Base-by-base conservation (phyloP, 2,888 invertebrate genomes). In the Rhamphomyia laevipes region DNA sequence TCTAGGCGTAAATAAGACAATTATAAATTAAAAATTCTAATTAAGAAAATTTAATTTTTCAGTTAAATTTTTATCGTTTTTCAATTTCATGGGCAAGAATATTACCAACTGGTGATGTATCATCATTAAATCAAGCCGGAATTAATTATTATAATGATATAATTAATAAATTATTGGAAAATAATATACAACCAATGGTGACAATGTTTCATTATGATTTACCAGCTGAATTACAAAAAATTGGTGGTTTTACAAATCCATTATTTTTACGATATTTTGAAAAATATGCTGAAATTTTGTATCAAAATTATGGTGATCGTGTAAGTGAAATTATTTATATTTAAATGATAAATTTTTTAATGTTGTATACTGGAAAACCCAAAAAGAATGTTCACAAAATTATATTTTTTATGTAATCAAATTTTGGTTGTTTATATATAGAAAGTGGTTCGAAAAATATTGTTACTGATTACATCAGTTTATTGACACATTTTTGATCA, bases 71-170 rank as follows among this genome's bases (percentile, higher is more conserved):
- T 55, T 77, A 78, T 58, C 66, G 78, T 42, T 77, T 79, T 58
- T 78, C 78, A 4, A 71, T 79, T 50, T 74, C 80, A 1, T 84
- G 84, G 84, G 63, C 79, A 0, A 69, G 84, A 23, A 68, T 84
- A 18, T 61, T 82, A 45, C 80, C 83, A 0, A 74, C 72, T 21
- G 78, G 78, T 38, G 73, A 72, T 44, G 53, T 71, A 1, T 70
- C 75, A 45, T 63, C 68, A n/a, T 64, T 80, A 12, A 85, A 81
- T 59, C 60, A 73, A 55, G 71, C 70, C 2, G 85, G 82, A 3
- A 66, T 80, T 13, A 63, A 72, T 27, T 82, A 83, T 62, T 86
- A 85, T 64, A 78, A 79, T 54, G 71, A 74, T 53, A 65, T 82
- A 7, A 79, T 84, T 47, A 64, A 81, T 57, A 77, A 76, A 59